Evolutionary conservation across 37 sponge, comb jelly and placozoan species (phyloP).

Genomic region (Cladorhizidae sp.): DNA sequence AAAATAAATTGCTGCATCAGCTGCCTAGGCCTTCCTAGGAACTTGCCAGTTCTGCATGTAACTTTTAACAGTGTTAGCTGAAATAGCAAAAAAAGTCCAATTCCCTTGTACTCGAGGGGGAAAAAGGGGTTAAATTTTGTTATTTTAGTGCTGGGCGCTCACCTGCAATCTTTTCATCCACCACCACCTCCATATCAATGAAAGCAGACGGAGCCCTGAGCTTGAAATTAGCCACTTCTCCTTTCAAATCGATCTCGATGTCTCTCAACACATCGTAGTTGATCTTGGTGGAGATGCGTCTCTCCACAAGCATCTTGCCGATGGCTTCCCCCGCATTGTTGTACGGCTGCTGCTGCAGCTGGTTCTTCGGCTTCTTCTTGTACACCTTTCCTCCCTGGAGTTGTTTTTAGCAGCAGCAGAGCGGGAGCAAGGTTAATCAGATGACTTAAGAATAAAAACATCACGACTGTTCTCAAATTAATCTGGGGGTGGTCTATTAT

Average conservation of each 20-base stretch:
- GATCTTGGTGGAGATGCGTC: conserved; percentile 89
- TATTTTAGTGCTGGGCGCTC: not conserved
- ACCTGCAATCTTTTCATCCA: conserved; percentile 1
- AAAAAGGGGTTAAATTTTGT: too few species aligned
- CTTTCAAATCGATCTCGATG: conserved; percentile 8
- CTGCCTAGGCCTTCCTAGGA: not conserved
- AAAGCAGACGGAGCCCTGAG: not conserved
- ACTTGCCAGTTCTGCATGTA: too few species aligned
- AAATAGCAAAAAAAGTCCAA: too few species aligned
- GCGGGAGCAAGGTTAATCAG: too few species aligned
- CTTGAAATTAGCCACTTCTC: not conserved
- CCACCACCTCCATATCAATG: not conserved
- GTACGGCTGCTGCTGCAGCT: conserved; percentile 36
- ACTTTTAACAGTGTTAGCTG: too few species aligned
- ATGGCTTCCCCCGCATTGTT: conserved; percentile 93
- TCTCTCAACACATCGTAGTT: conserved; percentile 91
- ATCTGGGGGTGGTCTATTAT: too few species aligned
- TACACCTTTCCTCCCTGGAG: not conserved
- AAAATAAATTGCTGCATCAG: not conserved
- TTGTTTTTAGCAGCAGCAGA: too few species aligned
- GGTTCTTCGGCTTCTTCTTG: conserved; percentile 6
- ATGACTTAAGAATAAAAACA: too few species aligned
- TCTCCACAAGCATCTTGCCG: conserved; percentile 94
- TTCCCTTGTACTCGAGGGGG: too few species aligned
- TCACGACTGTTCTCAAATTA: too few species aligned